Base-by-base conservation (phyloP, 1,140 invertebrate species). In the Stegodyphus mimosarum region DNA sequence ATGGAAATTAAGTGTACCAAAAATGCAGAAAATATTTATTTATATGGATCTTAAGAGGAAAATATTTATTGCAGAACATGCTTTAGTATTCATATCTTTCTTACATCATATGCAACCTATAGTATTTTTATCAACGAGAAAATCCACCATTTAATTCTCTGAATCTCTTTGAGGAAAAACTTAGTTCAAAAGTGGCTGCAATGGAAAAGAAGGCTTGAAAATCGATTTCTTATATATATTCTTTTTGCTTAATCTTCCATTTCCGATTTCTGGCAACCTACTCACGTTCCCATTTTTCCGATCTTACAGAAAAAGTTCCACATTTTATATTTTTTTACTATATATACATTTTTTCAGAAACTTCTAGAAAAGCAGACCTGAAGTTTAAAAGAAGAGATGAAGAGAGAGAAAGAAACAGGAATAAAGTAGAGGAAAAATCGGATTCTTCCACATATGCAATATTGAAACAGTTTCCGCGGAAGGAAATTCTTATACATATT, bases 241-340 rank as follows among this genome's bases (percentile, higher is more conserved):
- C 70, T 72, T 51, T 72, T 51, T 72, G 70, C 70, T 72, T 72
- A 72, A 72, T 72, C 70, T 72, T 72, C 70, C 49, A 72, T 51
- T 72, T 72, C 70, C 48, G 70, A 72, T 51, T 72, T 52, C 49
- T 51, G 7, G 50, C 15, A 72, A 72, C 49, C 70, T 51, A 50
- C 70, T 72, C 70, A 72, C 70, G 70, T 72, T 72, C 70, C 6
- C 9, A 72, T 51, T 72, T 51, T 67, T 72, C 52, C 70, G 70
- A 72, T 72, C 49, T 72, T 51, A 51, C 13, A 7, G 70, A 72
- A 71, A 51, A 18, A 50, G 11, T 63, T 63, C 60, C 60, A 5
- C 33, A 7, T 18, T 67, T 9, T 71, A 51, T 72, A 51, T 72
- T 51, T 72, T 72, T 10, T 18, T 7, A 15, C 49, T 51, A 51